Conservation (phyloP, 2,113 vertebrate species). For the Hemiscyllium ocellatum region DNA sequence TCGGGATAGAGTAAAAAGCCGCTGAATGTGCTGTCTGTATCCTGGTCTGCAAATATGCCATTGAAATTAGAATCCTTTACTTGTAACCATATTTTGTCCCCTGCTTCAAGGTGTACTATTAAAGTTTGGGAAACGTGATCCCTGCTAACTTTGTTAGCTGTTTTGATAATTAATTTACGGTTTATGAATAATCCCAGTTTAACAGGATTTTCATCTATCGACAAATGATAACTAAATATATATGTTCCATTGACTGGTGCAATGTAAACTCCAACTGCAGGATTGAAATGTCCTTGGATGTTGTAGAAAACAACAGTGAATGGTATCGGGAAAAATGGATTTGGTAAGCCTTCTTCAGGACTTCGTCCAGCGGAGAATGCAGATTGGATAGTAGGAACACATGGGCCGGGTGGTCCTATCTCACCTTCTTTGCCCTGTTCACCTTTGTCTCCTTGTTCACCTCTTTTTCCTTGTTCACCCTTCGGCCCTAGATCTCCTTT, state of each 20-base stretch:
- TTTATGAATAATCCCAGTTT: constrained; percentile 54
- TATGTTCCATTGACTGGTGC: constrained; percentile 57
- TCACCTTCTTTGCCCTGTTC: constrained; percentile 46
- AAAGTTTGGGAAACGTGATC: constrained; percentile 51
- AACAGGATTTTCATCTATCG: constrained; percentile 41
- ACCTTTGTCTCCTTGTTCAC: constrained; percentile 45
- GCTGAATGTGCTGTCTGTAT: constrained; percentile 54
- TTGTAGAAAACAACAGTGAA: constrained; percentile 49
- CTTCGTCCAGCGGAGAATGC: constrained; percentile 49
- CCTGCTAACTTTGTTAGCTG: constrained; percentile 41
- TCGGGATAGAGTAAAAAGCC: constrained; percentile 58
- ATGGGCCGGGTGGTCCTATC: constrained; percentile 52
- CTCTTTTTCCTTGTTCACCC: constrained; percentile 44
- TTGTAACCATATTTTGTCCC: constrained; percentile 55
- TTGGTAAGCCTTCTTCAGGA: constrained; percentile 42
- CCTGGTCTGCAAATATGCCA: constrained; percentile 46
- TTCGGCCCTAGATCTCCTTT: constrained; percentile 42
- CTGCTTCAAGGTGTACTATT: constrained; percentile 46
- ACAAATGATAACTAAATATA: constrained; percentile 53
- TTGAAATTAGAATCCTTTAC: constrained; percentile 49
- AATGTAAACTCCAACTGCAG: constrained; percentile 46
- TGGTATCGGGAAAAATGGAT: constrained; percentile 44
- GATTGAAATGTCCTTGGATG: constrained; percentile 46
- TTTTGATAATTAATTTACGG: constrained; percentile 47
- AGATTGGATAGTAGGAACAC: constrained; percentile 51